These are phyloP conservation scores for Danio kyathit DNA, from an alignment of 2,797 vertebrate species.

Conservation along the genomic window DNA sequence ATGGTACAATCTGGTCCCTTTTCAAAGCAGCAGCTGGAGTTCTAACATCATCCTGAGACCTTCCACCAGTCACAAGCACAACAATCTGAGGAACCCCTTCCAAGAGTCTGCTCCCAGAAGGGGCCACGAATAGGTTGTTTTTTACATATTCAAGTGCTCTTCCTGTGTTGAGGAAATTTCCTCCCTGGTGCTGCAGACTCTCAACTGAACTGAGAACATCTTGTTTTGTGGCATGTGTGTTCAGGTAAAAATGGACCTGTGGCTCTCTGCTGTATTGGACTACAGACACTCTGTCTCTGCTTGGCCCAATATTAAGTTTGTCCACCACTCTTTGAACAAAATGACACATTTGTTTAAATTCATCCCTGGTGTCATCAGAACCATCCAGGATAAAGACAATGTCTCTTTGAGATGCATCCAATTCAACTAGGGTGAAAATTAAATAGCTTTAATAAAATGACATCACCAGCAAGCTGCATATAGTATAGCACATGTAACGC, in stretches of 20 bases:
- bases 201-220: constrained; percentile 76
- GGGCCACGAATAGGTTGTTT: constrained; percentile 71
- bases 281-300: constrained; percentile 80
- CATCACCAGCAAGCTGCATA: no score
- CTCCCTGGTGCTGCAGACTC: constrained; percentile 77
- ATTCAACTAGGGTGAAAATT: constrained; percentile 59
- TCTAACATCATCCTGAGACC: constrained; percentile 77
- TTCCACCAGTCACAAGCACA: constrained; percentile 76
- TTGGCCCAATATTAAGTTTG: constrained; percentile 79
- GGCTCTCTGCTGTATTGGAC: constrained; percentile 84
- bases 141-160: constrained; percentile 74
- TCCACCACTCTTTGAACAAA: constrained; percentile 80
- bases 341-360: constrained; percentile 72
- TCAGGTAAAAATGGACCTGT: constrained; percentile 80
- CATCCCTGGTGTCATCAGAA: constrained; percentile 64
- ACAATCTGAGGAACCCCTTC: constrained; percentile 78
- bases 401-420: constrained; percentile 61
- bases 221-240: constrained; percentile 78
- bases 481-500: no score
- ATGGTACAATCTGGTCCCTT: constrained; percentile 68
- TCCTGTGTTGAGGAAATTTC: constrained; percentile 75
- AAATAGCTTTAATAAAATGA: constrained; percentile 45
- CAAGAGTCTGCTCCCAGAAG: constrained; percentile 73
- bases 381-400: constrained; percentile 69
- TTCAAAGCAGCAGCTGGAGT: constrained; percentile 68